These are phyloP conservation scores for Conchocele bisecta DNA, from an alignment of 2,888 invertebrate genomes.

Conservation along the genomic window DNA sequence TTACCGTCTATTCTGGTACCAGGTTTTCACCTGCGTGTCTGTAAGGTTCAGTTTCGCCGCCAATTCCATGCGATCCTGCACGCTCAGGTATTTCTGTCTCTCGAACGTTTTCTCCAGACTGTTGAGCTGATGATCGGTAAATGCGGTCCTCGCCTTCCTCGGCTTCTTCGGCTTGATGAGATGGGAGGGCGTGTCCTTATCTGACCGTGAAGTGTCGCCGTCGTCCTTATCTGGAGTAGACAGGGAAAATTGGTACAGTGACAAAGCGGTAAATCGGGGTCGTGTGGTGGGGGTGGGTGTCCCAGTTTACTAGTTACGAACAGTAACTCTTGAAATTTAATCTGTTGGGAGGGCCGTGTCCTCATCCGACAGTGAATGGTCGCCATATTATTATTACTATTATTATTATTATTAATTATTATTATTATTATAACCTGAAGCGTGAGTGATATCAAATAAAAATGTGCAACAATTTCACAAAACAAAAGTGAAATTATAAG, in stretches of 20 bases:
- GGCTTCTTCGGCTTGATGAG: conserved; percentile 90
- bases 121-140: conserved; percentile 97
- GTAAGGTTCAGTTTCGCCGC: conserved; percentile 96
- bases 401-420: too few species aligned
- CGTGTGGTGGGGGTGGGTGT: too few species aligned
- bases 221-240: conserved; percentile 7
- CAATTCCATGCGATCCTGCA: conserved; percentile 98
- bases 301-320: too few species aligned
- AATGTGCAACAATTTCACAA: too few species aligned
- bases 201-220: not conserved
- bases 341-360: too few species aligned
- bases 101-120: conserved; percentile 98
- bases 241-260: not conserved
- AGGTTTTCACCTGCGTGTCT: conserved; percentile 99
- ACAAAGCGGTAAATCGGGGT: too few species aligned
- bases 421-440: too few species aligned
- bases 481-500: too few species aligned
- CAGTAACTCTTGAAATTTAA: too few species aligned
- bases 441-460: too few species aligned
- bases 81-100: conserved; percentile 91
- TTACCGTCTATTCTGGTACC: conserved; percentile 98
- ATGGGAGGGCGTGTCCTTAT: conserved; percentile 3
- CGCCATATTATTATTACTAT: too few species aligned
- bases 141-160: conserved; percentile 97
- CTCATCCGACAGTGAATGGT: too few species aligned